These are phyloP conservation scores for Endotricha flammealis DNA, from an alignment of 2,888 invertebrate species.

Conservation along the genomic window DNA sequence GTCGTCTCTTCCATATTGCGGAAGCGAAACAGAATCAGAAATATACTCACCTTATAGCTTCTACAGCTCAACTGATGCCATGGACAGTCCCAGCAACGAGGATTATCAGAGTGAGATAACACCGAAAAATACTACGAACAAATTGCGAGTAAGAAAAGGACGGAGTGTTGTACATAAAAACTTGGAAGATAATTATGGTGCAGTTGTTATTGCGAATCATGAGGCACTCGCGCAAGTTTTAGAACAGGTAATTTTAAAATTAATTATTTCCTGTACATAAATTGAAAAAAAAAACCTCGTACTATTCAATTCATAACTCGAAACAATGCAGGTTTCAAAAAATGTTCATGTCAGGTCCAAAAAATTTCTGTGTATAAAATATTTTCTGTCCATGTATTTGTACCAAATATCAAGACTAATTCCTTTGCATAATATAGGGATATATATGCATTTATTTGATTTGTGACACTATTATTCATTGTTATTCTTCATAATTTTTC, in stretches of 20 bases:
- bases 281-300: too few relatives aligned
- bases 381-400: too few relatives aligned
- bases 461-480: not conserved
- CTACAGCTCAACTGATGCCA: conserved; percentile 80
- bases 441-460: too few relatives aligned
- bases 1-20: conserved; percentile 88
- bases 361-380: too few relatives aligned
- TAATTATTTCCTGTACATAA: too few relatives aligned
- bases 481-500: conserved; percentile 13
- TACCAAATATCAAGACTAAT: too few relatives aligned
- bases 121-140: conserved; percentile 75
- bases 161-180: conserved; percentile 90
- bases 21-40: conserved; percentile 90
- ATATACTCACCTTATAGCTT: conserved; percentile 90
- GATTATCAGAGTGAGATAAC: conserved; percentile 66
- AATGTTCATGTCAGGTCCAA: too few relatives aligned
- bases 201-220: conserved; percentile 92
- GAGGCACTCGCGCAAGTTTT: conserved; percentile 92
- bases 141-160: conserved; percentile 86
- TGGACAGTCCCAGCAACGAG: conserved; percentile 60
- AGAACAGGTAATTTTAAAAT: conserved; percentile 83
- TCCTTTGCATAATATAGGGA: too few relatives aligned
- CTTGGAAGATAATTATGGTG: conserved; percentile 93
- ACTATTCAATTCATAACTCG: too few relatives aligned
- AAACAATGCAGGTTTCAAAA: too few relatives aligned